These are phyloP conservation scores for Andrena bicolor DNA, from an alignment of 2,888 invertebrate species.

Conservation along the genomic window DNA sequence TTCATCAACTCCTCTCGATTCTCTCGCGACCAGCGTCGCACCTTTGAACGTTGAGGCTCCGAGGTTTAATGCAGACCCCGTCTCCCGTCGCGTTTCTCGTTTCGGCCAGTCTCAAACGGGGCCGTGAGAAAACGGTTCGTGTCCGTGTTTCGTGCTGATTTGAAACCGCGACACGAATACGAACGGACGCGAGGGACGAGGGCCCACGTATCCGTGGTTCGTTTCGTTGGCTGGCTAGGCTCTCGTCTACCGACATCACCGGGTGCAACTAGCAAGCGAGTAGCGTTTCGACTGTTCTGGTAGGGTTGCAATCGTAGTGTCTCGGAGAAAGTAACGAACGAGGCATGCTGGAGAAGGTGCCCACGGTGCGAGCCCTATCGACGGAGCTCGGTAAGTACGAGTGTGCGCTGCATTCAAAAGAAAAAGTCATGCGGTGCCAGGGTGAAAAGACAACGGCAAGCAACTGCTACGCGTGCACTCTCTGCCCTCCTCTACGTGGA, in stretches of 20 bases:
- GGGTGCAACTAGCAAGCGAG: conserved; percentile 31
- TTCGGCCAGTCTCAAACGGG: not conserved
- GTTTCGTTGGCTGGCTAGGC: not conserved
- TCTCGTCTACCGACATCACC: conserved; percentile 10
- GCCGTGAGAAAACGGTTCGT: conserved; percentile 6
- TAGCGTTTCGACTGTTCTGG: conserved; percentile 17
- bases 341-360: conserved; percentile 37
- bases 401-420: conserved; percentile 40
- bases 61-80: not conserved
- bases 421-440: conserved; percentile 35
- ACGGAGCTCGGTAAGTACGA: not conserved
- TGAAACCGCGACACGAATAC: conserved; percentile 33
- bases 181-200: conserved; percentile 32
- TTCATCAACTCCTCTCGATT: not conserved
- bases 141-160: conserved; percentile 22
- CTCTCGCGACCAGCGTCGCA: not conserved
- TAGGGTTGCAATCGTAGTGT: conserved; percentile 20
- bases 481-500: conserved; percentile 40
- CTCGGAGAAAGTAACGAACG: conserved; percentile 12
- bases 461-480: conserved; percentile 49
- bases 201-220: not conserved
- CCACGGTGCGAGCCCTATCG: not conserved
- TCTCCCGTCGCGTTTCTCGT: conserved; percentile 10
- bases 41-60: conserved; percentile 31
- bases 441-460: conserved; percentile 12